These are phyloP conservation scores for Ephialtes manifestator DNA, from an alignment of 2,888 invertebrate species.

Conservation along the genomic window DNA sequence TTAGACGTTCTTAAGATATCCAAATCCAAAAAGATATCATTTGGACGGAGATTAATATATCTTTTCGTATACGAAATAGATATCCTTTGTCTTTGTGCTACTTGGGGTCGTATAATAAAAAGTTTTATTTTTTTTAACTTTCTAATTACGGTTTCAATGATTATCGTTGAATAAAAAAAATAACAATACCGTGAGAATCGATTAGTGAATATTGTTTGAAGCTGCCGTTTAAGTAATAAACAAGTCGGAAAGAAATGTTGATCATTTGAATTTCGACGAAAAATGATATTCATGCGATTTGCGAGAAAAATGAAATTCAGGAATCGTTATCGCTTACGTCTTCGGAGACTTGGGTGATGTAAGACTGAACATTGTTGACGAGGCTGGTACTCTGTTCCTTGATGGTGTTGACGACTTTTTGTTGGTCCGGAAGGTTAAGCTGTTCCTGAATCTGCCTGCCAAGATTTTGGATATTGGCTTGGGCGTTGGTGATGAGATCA, in stretches of 20 bases:
- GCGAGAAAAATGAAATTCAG: not conserved
- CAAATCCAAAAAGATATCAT: too few relatives aligned
- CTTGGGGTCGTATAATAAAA: too few relatives aligned
- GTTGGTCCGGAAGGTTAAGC: slow-evolving; percentile 78
- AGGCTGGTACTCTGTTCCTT: slow-evolving; percentile 78
- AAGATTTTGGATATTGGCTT: slow-evolving; percentile 76
- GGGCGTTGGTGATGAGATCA: slow-evolving; percentile 78
- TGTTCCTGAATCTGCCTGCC: slow-evolving; percentile 77
- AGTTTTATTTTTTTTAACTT: too few relatives aligned
- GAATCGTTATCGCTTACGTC: slow-evolving; percentile 75
- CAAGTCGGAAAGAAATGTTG: not conserved
- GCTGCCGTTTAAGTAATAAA: too few relatives aligned
- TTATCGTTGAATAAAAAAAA: too few relatives aligned
- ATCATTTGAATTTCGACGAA: not conserved
- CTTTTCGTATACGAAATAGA: too few relatives aligned
- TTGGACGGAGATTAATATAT: too few relatives aligned
- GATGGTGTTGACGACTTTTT: slow-evolving; percentile 76
- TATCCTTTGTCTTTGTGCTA: too few relatives aligned
- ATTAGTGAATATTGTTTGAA: too few relatives aligned
- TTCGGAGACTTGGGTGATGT: slow-evolving; percentile 76
- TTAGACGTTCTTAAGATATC: too few relatives aligned
- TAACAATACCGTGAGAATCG: too few relatives aligned
- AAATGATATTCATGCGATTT: not conserved
- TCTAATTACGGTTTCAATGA: too few relatives aligned
- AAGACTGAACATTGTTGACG: slow-evolving; percentile 76